These are phyloP conservation scores for Trichosurus vulpecula DNA, from an alignment of 2,797 vertebrate species.

Conservation along the genomic window DNA sequence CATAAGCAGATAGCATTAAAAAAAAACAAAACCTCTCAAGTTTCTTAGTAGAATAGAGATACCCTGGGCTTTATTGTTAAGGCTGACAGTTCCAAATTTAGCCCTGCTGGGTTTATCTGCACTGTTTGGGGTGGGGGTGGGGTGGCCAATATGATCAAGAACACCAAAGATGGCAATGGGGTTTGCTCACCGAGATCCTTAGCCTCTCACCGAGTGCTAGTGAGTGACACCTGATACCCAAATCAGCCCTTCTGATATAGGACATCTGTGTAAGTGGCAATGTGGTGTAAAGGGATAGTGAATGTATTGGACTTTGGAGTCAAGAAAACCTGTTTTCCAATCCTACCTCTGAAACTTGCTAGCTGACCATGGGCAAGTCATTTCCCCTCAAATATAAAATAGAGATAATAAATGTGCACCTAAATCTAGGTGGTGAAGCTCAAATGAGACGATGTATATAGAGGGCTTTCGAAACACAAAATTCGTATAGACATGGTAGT, in stretches of 20 bases:
- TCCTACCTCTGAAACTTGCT: not conserved
- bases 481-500: not conserved
- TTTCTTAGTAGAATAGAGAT: not conserved
- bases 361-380: not conserved
- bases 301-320: not conserved
- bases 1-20: not conserved
- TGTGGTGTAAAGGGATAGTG: not conserved
- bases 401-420: not conserved
- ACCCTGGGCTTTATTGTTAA: not conserved
- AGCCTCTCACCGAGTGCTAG: not conserved
- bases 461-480: not conserved
- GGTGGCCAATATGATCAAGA: not conserved
- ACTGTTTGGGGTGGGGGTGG: not conserved
- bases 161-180: not conserved
- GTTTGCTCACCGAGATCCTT: not conserved
- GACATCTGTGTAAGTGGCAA: not conserved
- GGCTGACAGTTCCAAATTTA: not conserved
- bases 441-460: not conserved
- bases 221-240: not conserved
- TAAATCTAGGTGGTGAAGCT: not conserved
- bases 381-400: not conserved
- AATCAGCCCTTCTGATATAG: not conserved
- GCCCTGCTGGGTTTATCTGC: not conserved
- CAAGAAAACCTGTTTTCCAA: not conserved
- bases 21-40: not conserved